Evolutionary conservation across 2,113 vertebrate species (phyloP).

Genomic region (Bambusicola thoracicus): DNA sequence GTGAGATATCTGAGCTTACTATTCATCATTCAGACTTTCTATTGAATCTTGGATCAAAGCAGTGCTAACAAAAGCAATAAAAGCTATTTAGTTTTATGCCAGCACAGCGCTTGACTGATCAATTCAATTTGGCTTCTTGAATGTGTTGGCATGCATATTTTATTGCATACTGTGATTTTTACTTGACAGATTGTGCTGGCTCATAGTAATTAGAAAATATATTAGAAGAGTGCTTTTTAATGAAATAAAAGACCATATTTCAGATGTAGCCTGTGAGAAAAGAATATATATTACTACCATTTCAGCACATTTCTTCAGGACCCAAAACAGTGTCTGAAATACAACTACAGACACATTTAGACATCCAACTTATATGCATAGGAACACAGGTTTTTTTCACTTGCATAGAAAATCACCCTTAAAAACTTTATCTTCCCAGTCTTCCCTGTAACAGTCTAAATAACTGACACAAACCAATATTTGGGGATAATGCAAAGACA

Average conservation of each 20-base stretch:
- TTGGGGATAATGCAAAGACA: not conserved
- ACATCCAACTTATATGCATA: not conserved
- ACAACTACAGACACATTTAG: not conserved
- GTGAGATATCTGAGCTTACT: slow-evolving; percentile 16
- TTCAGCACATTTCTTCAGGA: not conserved
- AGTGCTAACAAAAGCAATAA: slow-evolving; percentile 22
- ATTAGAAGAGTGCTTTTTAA: slow-evolving; percentile 6
- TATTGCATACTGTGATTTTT: slow-evolving; percentile 32
- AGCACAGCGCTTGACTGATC: slow-evolving; percentile 43
- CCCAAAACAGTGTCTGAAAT: not conserved
- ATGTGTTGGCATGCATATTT: not conserved
- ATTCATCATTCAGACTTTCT: slow-evolving; percentile 32
- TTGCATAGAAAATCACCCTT: not conserved
- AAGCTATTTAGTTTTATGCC: slow-evolving; percentile 14
- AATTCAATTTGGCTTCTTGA: slow-evolving; percentile 48
- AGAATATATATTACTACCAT: not conserved
- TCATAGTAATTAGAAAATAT: slow-evolving; percentile 11
- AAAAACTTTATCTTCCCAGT: not conserved
- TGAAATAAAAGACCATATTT: slow-evolving; percentile 7
- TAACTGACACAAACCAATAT: not conserved
- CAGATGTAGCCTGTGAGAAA: not conserved
- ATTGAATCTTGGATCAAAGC: slow-evolving; percentile 34
- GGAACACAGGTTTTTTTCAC: not conserved
- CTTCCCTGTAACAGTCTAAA: not conserved
- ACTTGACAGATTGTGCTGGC: slow-evolving; percentile 8